phyloP scores from a whole-genome alignment of 2,113 vertebrate species.

The Alaudala cheleensis region DNA sequence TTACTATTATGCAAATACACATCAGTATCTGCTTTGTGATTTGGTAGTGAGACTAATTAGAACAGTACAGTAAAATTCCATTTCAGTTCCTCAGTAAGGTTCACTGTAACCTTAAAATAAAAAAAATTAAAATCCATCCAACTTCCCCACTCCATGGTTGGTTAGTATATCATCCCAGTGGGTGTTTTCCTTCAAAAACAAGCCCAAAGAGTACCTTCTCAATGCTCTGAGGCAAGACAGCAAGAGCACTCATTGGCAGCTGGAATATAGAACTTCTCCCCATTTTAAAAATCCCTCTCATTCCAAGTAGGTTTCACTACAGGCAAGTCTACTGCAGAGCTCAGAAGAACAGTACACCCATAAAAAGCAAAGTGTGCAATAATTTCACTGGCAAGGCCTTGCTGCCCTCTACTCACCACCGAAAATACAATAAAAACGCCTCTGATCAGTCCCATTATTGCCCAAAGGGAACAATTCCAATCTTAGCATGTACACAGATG shows the following conservation, averaged over 20 bases:
- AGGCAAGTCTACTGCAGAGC: constrained; percentile 56
- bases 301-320: constrained; percentile 19
- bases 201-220: constrained; percentile 62
- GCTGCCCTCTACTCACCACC: constrained; percentile 42
- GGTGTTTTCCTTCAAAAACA: not conserved
- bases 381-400: constrained; percentile 41
- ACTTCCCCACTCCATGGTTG: not conserved
- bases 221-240: constrained; percentile 46
- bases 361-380: constrained; percentile 43
- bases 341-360: constrained; percentile 50
- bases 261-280: not conserved
- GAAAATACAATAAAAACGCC: constrained; percentile 14
- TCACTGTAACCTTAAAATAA: not conserved
- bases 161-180: not conserved
- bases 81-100: not conserved
- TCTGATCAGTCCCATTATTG: constrained; percentile 55
- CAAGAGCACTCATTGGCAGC: constrained; percentile 8
- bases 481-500: constrained; percentile 28
- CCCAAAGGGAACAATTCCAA: constrained; percentile 56
- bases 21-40: not conserved
- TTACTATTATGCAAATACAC: not conserved
- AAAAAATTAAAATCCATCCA: not conserved
- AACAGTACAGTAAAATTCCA: not conserved
- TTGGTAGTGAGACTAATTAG: not conserved
- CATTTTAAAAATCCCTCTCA: constrained; percentile 6